Conservation (phyloP, 2,797 vertebrate species). For the Melopsittacus undulatus region DNA sequence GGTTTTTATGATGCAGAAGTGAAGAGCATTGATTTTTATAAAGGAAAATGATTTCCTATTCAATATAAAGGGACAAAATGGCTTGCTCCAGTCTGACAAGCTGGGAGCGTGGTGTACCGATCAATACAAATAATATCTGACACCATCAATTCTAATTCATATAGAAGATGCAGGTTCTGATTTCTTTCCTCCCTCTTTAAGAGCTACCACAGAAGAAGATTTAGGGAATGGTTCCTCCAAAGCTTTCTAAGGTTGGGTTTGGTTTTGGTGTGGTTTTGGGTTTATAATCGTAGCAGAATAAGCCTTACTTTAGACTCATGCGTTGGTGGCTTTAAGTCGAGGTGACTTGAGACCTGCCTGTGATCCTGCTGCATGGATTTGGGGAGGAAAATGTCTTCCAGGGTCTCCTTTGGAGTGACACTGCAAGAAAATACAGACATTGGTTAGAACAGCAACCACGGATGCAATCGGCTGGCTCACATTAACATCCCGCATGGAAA, state of each 20-base stretch:
- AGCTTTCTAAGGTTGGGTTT: not conserved
- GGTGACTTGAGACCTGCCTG: accelerated
- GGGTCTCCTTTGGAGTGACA: not conserved
- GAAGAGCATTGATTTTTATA: constrained; percentile 55
- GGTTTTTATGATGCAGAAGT: constrained; percentile 36
- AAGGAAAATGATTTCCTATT: constrained; percentile 26
- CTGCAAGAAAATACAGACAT: not conserved
- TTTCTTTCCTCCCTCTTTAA: not conserved
- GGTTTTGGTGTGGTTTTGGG: no score
- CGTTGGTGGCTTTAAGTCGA: not conserved
- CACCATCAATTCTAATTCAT: not conserved
- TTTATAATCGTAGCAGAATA: not conserved
- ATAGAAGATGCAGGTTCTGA: not conserved
- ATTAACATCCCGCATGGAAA: not conserved
- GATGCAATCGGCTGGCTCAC: not conserved
- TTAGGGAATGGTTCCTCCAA: not conserved
- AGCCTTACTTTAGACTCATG: not conserved
- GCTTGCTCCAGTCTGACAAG: not conserved
- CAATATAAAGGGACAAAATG: not conserved
- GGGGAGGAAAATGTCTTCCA: not conserved
- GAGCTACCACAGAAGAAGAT: not conserved
- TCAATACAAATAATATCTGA: constrained; percentile 12
- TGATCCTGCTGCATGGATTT: not conserved
- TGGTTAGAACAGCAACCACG: not conserved
- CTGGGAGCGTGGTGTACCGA: not conserved